Evolutionary conservation across 1,140 invertebrate genomes (phyloP).

Genomic region (Fopius arisanus): DNA sequence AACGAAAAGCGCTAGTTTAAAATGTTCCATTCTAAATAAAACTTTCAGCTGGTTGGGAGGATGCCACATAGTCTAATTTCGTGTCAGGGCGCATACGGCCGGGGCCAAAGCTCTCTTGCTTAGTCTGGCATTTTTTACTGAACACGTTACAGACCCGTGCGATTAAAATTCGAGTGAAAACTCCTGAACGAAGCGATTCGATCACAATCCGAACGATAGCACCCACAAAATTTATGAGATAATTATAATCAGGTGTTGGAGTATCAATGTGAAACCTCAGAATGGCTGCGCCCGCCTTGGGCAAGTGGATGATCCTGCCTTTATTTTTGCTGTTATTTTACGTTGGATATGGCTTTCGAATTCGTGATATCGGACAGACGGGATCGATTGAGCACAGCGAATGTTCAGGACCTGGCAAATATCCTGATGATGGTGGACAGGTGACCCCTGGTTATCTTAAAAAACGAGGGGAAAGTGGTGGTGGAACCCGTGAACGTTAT

Average conservation of each 20-base stretch:
- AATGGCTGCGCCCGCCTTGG: conserved; percentile 55
- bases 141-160: neutral
- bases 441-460: neutral
- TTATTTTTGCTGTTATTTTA: conserved; percentile 47
- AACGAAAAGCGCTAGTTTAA: conserved; percentile 24
- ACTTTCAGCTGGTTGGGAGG: conserved; percentile 60
- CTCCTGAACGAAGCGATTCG: neutral
- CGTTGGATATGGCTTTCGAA: conserved; percentile 50
- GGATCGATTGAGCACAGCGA: conserved; percentile 11
- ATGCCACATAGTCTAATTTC: conserved; percentile 64
- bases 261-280: conserved; percentile 51
- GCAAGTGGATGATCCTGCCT: conserved; percentile 48
- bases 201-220: neutral
- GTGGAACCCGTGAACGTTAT: conserved; percentile 33
- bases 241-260: neutral
- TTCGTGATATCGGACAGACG: conserved; percentile 45
- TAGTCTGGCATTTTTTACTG: neutral
- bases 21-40: conserved; percentile 63
- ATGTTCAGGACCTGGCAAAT: conserved; percentile 43
- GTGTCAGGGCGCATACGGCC: conserved; percentile 33
- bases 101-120: neutral
- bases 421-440: conserved; percentile 30
- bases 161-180: neutral
- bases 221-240: neutral
- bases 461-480: neutral